Conservation (phyloP, 2,113 vertebrate species). For the Laticauda colubrina region DNA sequence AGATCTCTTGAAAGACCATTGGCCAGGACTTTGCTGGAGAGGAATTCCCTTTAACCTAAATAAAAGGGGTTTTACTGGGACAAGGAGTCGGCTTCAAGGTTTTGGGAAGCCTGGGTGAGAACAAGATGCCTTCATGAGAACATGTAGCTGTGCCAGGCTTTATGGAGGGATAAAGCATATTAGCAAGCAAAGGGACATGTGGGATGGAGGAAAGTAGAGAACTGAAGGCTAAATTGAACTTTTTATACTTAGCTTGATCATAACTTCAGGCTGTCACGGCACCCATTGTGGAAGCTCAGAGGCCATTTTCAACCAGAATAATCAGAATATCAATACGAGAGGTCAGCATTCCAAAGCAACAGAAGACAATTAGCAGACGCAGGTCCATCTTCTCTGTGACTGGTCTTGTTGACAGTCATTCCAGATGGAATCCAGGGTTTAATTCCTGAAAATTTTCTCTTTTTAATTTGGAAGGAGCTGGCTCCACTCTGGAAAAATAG, state of each 20-base stretch:
- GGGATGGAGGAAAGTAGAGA: not conserved
- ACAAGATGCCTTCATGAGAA: not conserved
- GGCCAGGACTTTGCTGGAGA: too few species aligned
- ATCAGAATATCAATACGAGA: not conserved
- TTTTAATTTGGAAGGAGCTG: not conserved
- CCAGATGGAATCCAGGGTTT: not conserved
- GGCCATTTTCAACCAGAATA: not conserved
- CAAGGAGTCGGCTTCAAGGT: too few species aligned
- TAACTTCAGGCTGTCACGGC: not conserved
- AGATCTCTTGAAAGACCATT: too few species aligned
- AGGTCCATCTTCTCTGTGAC: not conserved
- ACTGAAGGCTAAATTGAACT: not conserved
- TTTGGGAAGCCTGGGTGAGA: too few species aligned
- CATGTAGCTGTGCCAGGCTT: not conserved
- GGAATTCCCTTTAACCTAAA: too few species aligned
- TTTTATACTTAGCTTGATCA: conserved; percentile 8
- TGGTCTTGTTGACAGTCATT: not conserved
- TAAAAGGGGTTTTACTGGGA: too few species aligned
- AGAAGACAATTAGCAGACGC: conserved; percentile 14
- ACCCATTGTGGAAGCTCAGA: not conserved
- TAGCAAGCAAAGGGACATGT: not conserved
- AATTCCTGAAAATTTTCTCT: not conserved
- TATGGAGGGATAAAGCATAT: not conserved
- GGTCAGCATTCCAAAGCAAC: not conserved
- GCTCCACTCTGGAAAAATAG: not conserved